A percentile compares a stretch with the other conserved stretches of the same genome.
Conservation (phyloP, 1,140 invertebrate genomes). For the Drosophila takahashii region DNA sequence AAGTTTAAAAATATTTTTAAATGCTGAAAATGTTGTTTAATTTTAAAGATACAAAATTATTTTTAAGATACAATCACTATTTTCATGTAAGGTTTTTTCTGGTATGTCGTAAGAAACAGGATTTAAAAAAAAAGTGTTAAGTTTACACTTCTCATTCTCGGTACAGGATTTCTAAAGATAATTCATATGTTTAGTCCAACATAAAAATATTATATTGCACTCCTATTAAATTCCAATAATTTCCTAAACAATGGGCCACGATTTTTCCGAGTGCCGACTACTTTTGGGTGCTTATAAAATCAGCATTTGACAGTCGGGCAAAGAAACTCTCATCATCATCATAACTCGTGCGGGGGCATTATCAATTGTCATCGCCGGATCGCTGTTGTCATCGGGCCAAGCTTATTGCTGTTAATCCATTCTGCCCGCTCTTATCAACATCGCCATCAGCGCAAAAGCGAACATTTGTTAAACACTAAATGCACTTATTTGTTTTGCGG, state of each 20-base stretch:
- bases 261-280: conserved; percentile 6
- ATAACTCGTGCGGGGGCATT: conserved; percentile 42
- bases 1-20: no score
- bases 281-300: conserved; percentile 29
- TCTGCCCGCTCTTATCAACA: conserved; percentile 73
- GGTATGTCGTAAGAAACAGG: no score
- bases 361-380: conserved; percentile 55
- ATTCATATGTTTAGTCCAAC: no score
- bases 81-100: no score
- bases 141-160: no score
- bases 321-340: conserved; percentile 34
- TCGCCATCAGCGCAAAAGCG: conserved; percentile 77
- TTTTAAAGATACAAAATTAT: background rate
- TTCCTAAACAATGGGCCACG: no score
- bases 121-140: no score
- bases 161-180: no score
- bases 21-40: no score
- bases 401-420: conserved; percentile 72
- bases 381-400: conserved; percentile 60
- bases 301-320: conserved; percentile 9
- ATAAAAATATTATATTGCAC: no score
- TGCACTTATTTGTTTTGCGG: conserved; percentile 83
- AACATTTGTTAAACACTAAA: conserved; percentile 84
- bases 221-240: no score
- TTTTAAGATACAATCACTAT: no score